Conservation (phyloP, 2,113 vertebrate species). For the Dryoscopus gambensis region DNA sequence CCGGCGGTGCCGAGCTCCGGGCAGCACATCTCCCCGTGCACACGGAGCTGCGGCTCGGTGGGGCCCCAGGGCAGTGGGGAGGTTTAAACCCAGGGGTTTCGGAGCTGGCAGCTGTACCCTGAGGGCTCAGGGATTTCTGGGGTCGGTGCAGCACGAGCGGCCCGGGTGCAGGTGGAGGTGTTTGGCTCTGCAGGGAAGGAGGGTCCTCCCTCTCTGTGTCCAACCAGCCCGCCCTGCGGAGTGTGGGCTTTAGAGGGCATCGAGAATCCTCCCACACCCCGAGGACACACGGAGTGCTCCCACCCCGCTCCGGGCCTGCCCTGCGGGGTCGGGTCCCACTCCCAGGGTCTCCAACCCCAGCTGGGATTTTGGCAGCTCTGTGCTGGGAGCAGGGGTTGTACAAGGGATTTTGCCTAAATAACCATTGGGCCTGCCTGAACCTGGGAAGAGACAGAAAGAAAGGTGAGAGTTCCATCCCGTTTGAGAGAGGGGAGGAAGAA, state of each 20-base stretch:
- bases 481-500: background rate
- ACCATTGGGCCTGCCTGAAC: background rate
- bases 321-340: fast-evolving
- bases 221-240: fast-evolving
- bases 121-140: background rate
- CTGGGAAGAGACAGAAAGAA: background rate
- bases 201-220: background rate
- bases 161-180: no score
- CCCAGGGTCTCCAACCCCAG: background rate
- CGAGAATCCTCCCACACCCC: background rate
- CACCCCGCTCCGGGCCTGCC: background rate
- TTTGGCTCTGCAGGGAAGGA: background rate
- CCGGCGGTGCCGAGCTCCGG: background rate
- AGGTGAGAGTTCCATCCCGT: background rate
- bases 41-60: fast-evolving
- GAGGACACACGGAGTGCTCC: no score
- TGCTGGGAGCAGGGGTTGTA: background rate
- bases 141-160: fast-evolving
- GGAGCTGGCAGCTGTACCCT: background rate
- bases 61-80: fast-evolving
- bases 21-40: fast-evolving
- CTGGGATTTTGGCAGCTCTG: background rate
- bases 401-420: background rate
- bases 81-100: background rate
- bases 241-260: background rate